These are phyloP conservation scores for Catostylus mosaicus DNA, from an alignment of 30 jellyfish, hydroid and myxozoan genomes.

Conservation along the genomic window DNA sequence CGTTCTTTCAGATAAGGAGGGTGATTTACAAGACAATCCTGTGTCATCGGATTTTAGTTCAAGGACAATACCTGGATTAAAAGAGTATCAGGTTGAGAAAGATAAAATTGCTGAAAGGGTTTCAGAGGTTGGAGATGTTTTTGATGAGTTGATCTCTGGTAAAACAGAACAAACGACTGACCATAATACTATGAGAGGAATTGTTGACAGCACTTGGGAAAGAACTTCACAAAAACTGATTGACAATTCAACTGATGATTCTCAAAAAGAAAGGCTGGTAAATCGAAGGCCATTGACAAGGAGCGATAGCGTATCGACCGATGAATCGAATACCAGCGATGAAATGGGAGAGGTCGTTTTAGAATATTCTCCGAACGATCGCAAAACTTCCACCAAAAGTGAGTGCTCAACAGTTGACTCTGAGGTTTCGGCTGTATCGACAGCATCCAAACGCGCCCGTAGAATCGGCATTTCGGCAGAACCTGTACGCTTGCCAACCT, in stretches of 20 bases:
- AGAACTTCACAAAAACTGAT: not conserved
- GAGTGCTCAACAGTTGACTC: slow-evolving; percentile 50
- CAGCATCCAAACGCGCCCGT: slow-evolving; percentile 66
- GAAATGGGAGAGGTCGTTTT: slow-evolving; percentile 7
- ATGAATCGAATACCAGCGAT: slow-evolving; percentile 58
- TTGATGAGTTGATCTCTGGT: slow-evolving; percentile 15
- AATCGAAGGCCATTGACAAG: not conserved
- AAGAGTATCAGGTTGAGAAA: not conserved
- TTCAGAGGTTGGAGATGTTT: not conserved
- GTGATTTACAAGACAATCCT: not conserved
- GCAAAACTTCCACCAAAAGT: slow-evolving; percentile 15
- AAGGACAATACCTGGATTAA: slow-evolving; percentile 12
- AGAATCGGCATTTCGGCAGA: slow-evolving; percentile 94
- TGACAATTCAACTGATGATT: not conserved
- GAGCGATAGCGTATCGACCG: slow-evolving; percentile 61
- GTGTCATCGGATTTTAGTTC: not conserved
- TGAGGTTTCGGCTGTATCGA: slow-evolving; percentile 36
- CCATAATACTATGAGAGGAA: not conserved
- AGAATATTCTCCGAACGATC: not conserved
- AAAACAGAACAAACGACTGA: slow-evolving; percentile 14
- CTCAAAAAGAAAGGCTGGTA: not conserved
- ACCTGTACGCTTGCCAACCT: slow-evolving; percentile 93
- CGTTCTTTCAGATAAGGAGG: not conserved
- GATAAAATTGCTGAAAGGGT: not conserved
- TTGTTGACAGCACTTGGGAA: not conserved